These are phyloP conservation scores for Amphiprion clarkii DNA, from an alignment of 2,797 vertebrate genomes.

Conservation along the genomic window DNA sequence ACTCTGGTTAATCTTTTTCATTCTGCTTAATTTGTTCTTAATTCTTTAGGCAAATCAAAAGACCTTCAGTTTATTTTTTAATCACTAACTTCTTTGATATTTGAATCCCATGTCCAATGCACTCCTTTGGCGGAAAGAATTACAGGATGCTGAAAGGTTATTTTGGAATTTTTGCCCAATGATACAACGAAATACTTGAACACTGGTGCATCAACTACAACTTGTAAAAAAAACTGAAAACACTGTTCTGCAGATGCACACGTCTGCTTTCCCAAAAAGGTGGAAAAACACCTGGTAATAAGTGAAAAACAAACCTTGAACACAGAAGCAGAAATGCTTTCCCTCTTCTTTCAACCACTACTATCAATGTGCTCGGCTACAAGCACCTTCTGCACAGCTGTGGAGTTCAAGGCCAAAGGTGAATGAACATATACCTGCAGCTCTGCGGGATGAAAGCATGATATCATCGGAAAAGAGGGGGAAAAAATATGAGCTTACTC, in stretches of 20 bases:
- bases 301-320: background rate
- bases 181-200: background rate
- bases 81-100: too few relatives aligned
- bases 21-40: too few relatives aligned
- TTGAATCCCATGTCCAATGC: too few relatives aligned
- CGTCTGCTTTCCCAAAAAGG: background rate
- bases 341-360: background rate
- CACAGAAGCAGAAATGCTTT: background rate
- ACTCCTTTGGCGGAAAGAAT: too few relatives aligned
- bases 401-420: slow-evolving; percentile 21
- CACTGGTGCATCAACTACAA: background rate
- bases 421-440: background rate
- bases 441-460: slow-evolving; percentile 4
- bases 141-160: too few relatives aligned
- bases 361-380: too few relatives aligned
- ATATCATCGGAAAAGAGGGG: slow-evolving; percentile 2
- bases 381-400: slow-evolving; percentile 9
- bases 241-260: background rate
- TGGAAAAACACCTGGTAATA: background rate
- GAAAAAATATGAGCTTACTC: slow-evolving; percentile 19
- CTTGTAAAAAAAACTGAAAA: background rate
- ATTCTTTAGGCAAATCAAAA: too few relatives aligned
- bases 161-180: too few relatives aligned
- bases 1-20: too few relatives aligned
- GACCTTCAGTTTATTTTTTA: too few relatives aligned